Percentiles rank a stretch among this genome's conserved stretches.
Evolutionary conservation across 2,888 invertebrate species (phyloP).

Genomic region (Tiphia femorata): DNA sequence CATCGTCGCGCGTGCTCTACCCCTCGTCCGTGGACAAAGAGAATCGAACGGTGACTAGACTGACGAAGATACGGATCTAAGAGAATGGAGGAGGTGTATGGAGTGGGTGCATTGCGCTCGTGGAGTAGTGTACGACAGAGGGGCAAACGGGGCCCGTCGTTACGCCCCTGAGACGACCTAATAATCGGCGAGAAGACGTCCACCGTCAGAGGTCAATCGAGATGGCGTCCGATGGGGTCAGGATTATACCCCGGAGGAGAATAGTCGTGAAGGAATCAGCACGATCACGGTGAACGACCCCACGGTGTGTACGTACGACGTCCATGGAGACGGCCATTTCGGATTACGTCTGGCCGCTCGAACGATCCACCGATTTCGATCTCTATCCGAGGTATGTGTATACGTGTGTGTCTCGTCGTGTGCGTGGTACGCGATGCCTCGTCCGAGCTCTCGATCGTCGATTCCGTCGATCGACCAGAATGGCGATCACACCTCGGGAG

Average conservation of each 20-base stretch:
- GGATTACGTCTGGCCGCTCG: conserved; percentile 23
- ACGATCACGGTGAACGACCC: conserved; percentile 48
- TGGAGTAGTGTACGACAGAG: conserved; percentile 1
- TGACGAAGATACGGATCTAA: too few relatives aligned
- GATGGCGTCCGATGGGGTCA: conserved; percentile 25
- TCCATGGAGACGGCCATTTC: conserved; percentile 23
- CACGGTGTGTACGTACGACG: conserved; percentile 39
- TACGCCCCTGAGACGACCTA: conserved; percentile 28
- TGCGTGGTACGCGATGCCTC: too few relatives aligned
- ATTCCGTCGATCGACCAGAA: too few relatives aligned
- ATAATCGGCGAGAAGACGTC: conserved; percentile 37
- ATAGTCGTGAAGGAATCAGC: conserved; percentile 49
- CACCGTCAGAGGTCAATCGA: conserved; percentile 24
- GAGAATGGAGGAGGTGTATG: too few relatives aligned
- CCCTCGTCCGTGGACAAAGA: too few relatives aligned
- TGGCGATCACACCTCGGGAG: too few relatives aligned
- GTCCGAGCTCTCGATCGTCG: too few relatives aligned
- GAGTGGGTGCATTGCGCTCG: conserved; percentile 2
- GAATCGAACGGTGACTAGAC: too few relatives aligned
- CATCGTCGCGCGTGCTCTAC: too few relatives aligned
- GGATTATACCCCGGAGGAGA: conserved; percentile 42
- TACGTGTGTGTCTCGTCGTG: too few relatives aligned
- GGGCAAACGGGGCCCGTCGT: not conserved
- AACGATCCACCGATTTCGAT: conserved; percentile 26
- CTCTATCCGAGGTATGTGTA: too few relatives aligned